phyloP scores from a whole-genome alignment of 1,140 invertebrate species.

The Tetranychus cinnabarinus region DNA sequence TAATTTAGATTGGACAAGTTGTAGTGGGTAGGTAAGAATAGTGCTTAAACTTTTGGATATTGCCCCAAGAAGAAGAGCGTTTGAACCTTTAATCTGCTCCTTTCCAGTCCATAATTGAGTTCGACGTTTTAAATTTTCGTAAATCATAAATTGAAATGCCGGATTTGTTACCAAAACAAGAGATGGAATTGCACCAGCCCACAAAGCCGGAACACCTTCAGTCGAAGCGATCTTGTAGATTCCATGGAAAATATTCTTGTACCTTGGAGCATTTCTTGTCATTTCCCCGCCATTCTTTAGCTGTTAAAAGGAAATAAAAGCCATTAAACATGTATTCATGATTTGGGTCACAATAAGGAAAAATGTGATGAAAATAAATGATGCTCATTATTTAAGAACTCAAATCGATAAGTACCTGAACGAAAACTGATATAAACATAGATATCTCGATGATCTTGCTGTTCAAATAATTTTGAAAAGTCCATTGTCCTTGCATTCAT shows the following conservation, averaged over 20 bases:
- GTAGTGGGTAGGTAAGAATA: conserved; percentile 58
- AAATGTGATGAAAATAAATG: too few species aligned
- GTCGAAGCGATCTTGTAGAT: conserved; percentile 38
- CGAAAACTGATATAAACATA: too few species aligned
- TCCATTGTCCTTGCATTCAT: too few species aligned
- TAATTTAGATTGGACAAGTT: conserved; percentile 57
- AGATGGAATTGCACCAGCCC: conserved; percentile 59
- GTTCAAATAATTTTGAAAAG: too few species aligned
- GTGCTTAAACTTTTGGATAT: conserved; percentile 57
- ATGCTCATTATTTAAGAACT: too few species aligned
- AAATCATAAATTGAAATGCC: conserved; percentile 71
- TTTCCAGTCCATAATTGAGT: conserved; percentile 13
- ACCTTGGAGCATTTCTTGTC: conserved; percentile 15
- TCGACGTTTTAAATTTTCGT: conserved; percentile 52
- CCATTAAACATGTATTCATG: too few species aligned
- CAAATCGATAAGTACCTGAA: too few species aligned
- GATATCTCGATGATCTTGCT: too few species aligned
- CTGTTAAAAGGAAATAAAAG: not conserved
- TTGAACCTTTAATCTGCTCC: conserved; percentile 25
- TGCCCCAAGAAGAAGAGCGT: conserved; percentile 42
- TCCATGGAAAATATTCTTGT: conserved; percentile 23
- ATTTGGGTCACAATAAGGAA: too few species aligned
- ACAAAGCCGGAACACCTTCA: conserved; percentile 44
- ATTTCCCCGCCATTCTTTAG: conserved; percentile 4
- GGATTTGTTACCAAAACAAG: conserved; percentile 60